phyloP scores from a whole-genome alignment of 2,113 vertebrate genomes.

The Misgurnus anguillicaudatus region DNA sequence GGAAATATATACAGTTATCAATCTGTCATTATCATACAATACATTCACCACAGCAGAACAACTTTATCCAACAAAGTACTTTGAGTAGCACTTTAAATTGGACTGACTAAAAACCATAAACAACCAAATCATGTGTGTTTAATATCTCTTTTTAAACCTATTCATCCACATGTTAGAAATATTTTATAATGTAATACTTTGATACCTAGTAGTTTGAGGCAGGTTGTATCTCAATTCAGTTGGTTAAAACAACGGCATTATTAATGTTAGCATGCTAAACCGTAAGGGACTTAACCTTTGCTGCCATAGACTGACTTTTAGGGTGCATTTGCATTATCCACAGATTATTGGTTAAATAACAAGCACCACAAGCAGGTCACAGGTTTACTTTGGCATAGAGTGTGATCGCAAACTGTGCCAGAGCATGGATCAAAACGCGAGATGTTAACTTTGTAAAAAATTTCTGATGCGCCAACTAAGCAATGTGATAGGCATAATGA shows the following conservation, averaged over 20 bases:
- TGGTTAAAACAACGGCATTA: background rate
- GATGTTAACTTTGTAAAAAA: no score
- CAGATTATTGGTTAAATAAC: no score
- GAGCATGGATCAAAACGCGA: no score
- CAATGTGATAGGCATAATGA: no score
- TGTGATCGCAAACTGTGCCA: no score
- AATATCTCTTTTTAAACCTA: background rate
- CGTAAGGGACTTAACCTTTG: background rate
- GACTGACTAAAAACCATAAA: background rate
- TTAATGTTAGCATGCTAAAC: background rate
- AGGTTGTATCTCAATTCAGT: background rate
- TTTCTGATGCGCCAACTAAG: no score
- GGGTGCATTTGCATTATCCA: no score
- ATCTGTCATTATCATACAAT: background rate
- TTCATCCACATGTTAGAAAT: background rate
- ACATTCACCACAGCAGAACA: background rate
- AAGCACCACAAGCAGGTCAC: no score
- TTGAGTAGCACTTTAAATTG: background rate
- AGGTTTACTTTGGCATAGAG: no score
- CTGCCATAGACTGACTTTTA: no score
- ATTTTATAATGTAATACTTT: background rate
- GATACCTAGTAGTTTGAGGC: background rate
- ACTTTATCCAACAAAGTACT: background rate
- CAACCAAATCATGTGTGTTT: background rate
- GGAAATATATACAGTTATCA: background rate